Conservation (phyloP, 2,888 invertebrate species). For the Venustoraphidia nigricollis region DNA sequence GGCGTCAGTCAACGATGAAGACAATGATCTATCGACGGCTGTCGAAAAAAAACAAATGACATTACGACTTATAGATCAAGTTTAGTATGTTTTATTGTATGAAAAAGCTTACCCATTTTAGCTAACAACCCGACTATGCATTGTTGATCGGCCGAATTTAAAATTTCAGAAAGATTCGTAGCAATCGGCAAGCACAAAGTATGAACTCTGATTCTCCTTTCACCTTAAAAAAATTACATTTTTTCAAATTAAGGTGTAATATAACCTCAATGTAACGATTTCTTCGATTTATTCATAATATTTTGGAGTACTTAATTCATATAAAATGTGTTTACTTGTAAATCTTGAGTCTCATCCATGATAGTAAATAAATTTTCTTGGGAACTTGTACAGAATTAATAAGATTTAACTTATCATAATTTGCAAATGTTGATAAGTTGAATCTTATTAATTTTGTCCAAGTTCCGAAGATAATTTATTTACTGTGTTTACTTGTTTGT, state of each 20-base stretch:
- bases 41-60: conserved; percentile 12
- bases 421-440: no score
- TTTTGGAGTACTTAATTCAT: no score
- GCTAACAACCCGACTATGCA: conserved; percentile 82
- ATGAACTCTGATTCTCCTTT: conserved; percentile 93
- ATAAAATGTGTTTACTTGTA: no score
- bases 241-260: background rate
- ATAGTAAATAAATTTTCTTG: no score
- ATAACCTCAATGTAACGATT: no score
- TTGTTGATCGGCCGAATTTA: conserved; percentile 84
- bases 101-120: conserved; percentile 70
- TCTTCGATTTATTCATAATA: no score
- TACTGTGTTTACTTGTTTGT: no score
- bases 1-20: conserved; percentile 79
- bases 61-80: background rate
- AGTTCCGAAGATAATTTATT: no score
- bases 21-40: conserved; percentile 83
- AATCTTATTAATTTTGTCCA: no score
- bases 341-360: no score
- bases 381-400: no score
- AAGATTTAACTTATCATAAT: no score
- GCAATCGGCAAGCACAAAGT: conserved; percentile 89
- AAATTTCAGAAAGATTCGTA: conserved; percentile 66
- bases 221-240: conserved; percentile 38
- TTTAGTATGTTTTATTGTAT: background rate